Base-by-base conservation (phyloP, 2,113 vertebrate species). In the Pachycephala philippinensis region DNA sequence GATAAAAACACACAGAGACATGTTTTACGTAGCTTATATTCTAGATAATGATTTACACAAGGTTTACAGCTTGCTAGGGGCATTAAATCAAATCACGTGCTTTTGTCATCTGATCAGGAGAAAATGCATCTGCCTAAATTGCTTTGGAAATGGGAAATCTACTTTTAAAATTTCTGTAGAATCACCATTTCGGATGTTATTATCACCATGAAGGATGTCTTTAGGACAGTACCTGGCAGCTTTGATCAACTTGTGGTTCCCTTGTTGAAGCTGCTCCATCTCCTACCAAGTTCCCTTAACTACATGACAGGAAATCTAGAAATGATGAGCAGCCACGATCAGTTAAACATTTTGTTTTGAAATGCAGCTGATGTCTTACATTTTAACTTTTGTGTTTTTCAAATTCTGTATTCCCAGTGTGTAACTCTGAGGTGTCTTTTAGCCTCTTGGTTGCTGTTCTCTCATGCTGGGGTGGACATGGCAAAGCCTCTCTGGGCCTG, bases 271-370 rank as follows among this genome's bases (percentile, higher is more conserved):
- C 8, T n/a, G 4, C 65, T 56, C 7, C 11, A 14, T 23, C 20
- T 61, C 49, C 20, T 8, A 26, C 11, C 12, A 9, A n/a, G 7
- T 42, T 79, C 27, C 24, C 4, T 52, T 12, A 60, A 28, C 4
- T 11, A 5, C 6, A 1, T 3, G 8, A 11, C 15, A 52, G 12
- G 45, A 86, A 77, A 26, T 68, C 13, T 8, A 16, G 50, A 39
- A 77, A 28, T 28, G 19, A 40, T n/a, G 21, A 66, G 35, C 39
- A 59, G 15, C 30, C 9, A 7, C 0, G 0, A 6, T 8, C 30
- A 53, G 26, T 3, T 11, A 7, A 69, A 57, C 3, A 2, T 10
- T 9, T 76, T 9, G 1, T 7, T 59, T 40, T 40, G 15, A 22
- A 64, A 35, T 3, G 6, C n/a, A n/a, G n/a, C n/a, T n/a, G n/a